Base-by-base conservation (phyloP, 2,797 vertebrate species). In the Lagocephalus sceleratus region DNA sequence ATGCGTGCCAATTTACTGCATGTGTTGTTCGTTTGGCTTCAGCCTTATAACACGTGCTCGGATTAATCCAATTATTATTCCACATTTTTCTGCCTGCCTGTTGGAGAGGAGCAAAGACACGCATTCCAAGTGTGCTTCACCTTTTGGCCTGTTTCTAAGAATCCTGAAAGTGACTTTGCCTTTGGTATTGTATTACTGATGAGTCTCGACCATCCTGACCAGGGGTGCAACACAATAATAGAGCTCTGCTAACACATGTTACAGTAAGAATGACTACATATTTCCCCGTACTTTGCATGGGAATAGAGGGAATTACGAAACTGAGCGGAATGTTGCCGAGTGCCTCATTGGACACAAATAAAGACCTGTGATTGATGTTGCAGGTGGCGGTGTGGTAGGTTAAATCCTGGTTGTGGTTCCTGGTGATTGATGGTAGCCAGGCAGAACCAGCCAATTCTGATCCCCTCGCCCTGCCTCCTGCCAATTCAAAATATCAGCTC, bases 101-200 rank as follows among this genome's bases (percentile, higher is more conserved):
- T 63, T 15, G 50, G 26, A 68, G 40, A 16, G 46, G 10, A 57
- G 23, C 47, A 23, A 20, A 61, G 38, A 48, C 41, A 38, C 69
- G 32, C 72, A 70, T 72, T 76, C 72, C 65, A 51, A 70, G 59
- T 21, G 44, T 26, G 1, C 19, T n/a, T 63, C n/a, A 38, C 47
- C 57, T 68, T 76, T 53, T 75, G 69, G 75, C 73, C 75, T 60
- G 43, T 71, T 73, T 61, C 26, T 32, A 68, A 55, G 57, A 84
- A 81, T 85, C 73, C 60, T 73, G 68, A 80, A 83, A 79, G 83
- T 84, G 77, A 86, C 83, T 87, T 86, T 90, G 82, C 71, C 70
- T 51, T 64, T 57, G 68, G 79, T 85, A 47, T 85, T 87, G 77
- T 85, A 71, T 89, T 86, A 83, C 84, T 65, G 63, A 47, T 80